These are phyloP conservation scores for Scolopax rusticola DNA, from an alignment of 2,797 vertebrate species.

Conservation along the genomic window DNA sequence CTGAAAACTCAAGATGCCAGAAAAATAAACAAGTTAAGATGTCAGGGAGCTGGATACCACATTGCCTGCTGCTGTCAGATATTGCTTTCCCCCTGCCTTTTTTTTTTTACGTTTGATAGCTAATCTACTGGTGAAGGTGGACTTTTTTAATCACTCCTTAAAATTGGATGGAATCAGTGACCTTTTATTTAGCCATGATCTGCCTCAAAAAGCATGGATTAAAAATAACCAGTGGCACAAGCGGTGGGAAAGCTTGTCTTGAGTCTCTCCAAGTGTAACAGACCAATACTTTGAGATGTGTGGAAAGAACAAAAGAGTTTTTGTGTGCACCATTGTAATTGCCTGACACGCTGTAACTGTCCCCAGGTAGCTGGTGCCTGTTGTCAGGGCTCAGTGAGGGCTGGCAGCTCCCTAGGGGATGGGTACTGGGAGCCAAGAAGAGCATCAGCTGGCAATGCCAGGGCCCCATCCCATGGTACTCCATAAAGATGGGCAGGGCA, in stretches of 20 bases:
- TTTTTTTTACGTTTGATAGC: neutral
- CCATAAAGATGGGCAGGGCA: neutral
- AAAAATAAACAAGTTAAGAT: constrained; percentile 82
- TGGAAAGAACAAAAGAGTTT: neutral
- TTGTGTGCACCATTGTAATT: neutral
- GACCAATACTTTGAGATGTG: neutral
- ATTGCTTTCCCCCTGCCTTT: rapidly evolving
- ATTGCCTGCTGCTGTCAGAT: neutral
- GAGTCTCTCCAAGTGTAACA: neutral
- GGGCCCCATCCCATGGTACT: neutral
- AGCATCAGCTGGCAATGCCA: neutral
- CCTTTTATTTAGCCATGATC: neutral
- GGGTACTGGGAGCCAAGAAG: neutral
- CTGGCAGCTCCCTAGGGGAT: neutral
- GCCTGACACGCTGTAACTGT: neutral
- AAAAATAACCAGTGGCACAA: neutral
- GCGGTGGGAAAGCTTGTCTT: neutral
- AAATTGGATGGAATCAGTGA: neutral
- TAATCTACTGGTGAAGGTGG: neutral
- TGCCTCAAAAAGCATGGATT: neutral
- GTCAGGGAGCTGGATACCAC: neutral
- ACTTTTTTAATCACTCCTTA: neutral
- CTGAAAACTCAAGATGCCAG: constrained; percentile 81
- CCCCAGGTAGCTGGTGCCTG: neutral
- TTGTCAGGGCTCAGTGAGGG: neutral